These are phyloP conservation scores for Hyphantria cunea DNA, from an alignment of 1,140 invertebrate genomes.

Conservation along the genomic window DNA sequence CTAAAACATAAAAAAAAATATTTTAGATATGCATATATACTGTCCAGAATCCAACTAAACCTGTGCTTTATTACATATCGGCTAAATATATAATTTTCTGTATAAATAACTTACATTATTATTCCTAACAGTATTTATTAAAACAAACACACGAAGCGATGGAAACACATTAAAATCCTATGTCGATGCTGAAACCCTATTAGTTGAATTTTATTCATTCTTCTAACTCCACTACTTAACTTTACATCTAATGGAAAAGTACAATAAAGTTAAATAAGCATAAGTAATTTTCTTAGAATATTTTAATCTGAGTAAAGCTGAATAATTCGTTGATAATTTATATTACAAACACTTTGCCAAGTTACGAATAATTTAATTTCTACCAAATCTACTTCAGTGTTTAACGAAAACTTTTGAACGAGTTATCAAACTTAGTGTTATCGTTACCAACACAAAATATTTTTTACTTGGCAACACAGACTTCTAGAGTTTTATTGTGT, in stretches of 20 bases:
- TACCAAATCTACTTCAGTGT: conserved; percentile 3
- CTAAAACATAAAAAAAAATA: no score
- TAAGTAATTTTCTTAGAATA: conserved; percentile 5
- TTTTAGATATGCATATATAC: no score
- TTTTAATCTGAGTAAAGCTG: conserved; percentile 1
- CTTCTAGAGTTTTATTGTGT: no score
- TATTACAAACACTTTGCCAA: conserved; percentile 18
- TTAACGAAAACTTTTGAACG: conserved; percentile 14
- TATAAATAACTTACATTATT: no score
- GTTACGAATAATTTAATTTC: conserved; percentile 23
- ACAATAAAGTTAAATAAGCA: conserved; percentile 6
- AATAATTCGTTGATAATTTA: conserved; percentile 16
- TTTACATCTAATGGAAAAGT: conserved; percentile 4
- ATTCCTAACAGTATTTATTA: no score
- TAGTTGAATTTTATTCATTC: neutral
- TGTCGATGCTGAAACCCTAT: neutral
- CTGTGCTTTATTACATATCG: no score
- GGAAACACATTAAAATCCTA: no score
- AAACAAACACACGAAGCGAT: no score
- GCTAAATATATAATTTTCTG: no score
- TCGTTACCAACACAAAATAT: conserved; percentile 11
- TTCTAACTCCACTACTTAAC: neutral
- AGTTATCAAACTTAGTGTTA: conserved; percentile 15
- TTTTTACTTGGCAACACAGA: conserved; percentile 8
- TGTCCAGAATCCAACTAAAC: no score